phyloP scores from a whole-genome alignment of 2,797 vertebrate species.

The Peromyscus eremicus region DNA sequence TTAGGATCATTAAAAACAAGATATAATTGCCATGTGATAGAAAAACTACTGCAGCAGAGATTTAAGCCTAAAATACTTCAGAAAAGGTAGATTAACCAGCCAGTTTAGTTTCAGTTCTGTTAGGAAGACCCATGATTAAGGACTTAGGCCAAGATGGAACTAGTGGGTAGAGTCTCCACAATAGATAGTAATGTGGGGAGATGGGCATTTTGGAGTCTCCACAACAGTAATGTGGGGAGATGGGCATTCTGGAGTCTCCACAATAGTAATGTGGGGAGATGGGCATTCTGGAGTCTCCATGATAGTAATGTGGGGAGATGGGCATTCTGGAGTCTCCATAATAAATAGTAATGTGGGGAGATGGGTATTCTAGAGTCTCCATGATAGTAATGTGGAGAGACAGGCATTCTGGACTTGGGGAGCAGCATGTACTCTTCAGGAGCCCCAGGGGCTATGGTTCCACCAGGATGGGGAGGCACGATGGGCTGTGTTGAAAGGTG shows the following conservation, averaged over 20 bases:
- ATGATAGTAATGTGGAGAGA: neutral
- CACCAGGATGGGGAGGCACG: neutral
- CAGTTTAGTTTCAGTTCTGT: conserved; percentile 1
- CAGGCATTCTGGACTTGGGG: neutral
- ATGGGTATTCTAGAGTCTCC: neutral
- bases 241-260: neutral
- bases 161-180: neutral
- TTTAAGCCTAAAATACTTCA: neutral
- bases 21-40: neutral
- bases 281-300: too few species aligned
- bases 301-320: too few species aligned
- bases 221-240: too few species aligned
- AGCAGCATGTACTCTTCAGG: neutral
- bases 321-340: too few species aligned
- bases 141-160: neutral
- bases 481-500: neutral
- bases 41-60: neutral
- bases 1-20: neutral
- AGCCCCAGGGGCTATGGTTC: neutral
- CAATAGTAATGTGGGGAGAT: too few species aligned
- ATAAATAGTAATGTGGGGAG: too few species aligned
- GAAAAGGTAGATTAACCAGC: neutral
- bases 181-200: neutral
- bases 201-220: neutral
- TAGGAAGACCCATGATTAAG: neutral